Conservation (phyloP, 2,797 vertebrate genomes). For the Myotis pilosus region DNA sequence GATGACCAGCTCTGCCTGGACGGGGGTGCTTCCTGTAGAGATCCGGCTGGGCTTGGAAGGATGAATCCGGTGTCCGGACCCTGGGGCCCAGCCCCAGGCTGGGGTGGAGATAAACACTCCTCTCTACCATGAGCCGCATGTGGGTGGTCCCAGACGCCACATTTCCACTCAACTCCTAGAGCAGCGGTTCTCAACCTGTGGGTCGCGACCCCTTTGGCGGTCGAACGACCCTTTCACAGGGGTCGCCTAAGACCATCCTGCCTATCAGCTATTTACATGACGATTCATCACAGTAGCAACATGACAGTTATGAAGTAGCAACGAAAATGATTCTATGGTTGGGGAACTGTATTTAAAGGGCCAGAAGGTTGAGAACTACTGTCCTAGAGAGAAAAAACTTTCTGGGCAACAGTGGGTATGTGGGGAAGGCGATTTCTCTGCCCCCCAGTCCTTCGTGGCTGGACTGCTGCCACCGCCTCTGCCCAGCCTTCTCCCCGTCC, state of each 20-base stretch:
- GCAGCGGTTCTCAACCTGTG: too few relatives aligned
- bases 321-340: too few relatives aligned
- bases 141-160: not conserved
- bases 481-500: not conserved
- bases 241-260: too few relatives aligned
- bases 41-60: not conserved
- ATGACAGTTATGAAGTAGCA: too few relatives aligned
- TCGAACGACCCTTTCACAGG: too few relatives aligned
- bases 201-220: too few relatives aligned
- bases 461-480: not conserved
- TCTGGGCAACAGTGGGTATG: not conserved
- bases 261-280: too few relatives aligned
- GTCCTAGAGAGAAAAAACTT: not conserved
- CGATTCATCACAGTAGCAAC: too few relatives aligned
- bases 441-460: accelerated
- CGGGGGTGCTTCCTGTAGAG: not conserved
- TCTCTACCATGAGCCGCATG: accelerated
- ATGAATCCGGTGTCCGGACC: not conserved
- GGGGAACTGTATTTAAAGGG: too few relatives aligned
- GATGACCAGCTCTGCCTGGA: not conserved
- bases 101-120: not conserved
- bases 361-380: too few relatives aligned
- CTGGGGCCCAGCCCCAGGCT: accelerated
- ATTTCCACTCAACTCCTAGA: not conserved
- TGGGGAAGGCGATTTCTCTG: not conserved